These are phyloP conservation scores for Mystacornis crossleyi DNA, from an alignment of 2,113 vertebrate genomes.

Conservation along the genomic window DNA sequence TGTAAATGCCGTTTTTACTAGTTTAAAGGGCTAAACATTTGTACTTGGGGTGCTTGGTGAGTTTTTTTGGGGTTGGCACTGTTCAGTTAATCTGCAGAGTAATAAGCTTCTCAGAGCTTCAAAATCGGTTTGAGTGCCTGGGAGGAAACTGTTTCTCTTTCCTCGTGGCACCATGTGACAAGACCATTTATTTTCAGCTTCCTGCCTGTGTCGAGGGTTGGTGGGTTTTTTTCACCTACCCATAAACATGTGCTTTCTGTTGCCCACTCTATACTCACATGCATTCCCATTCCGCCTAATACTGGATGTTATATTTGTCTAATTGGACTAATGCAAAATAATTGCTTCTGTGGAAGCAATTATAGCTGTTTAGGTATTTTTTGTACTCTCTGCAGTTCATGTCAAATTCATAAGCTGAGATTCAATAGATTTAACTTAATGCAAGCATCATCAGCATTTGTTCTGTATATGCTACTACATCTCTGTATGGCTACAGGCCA, in stretches of 20 bases:
- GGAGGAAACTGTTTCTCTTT: neutral
- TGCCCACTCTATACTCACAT: fast-evolving
- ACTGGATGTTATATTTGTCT: neutral
- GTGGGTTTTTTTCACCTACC: neutral
- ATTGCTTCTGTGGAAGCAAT: neutral
- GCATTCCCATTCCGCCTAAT: neutral
- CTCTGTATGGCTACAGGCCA: neutral
- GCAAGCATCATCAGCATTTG: neutral
- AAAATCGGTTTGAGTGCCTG: neutral
- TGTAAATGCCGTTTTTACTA: neutral
- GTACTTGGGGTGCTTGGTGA: neutral
- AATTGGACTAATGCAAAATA: neutral
- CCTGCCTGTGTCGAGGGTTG: neutral
- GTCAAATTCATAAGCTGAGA: neutral
- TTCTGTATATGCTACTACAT: neutral
- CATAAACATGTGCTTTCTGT: neutral
- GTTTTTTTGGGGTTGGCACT: neutral
- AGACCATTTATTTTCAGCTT: neutral
- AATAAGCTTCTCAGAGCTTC: neutral
- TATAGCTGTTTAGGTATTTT: neutral
- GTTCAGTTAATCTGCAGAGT: neutral
- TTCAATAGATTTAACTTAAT: neutral
- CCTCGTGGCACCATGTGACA: neutral
- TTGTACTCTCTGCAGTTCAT: neutral
- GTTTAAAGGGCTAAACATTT: neutral